A percentile compares a stretch with the other conserved stretches of the same genome.
These are phyloP conservation scores for Ostrea denselamellosa DNA, from an alignment of 1,140 invertebrate genomes.

Conservation along the genomic window DNA sequence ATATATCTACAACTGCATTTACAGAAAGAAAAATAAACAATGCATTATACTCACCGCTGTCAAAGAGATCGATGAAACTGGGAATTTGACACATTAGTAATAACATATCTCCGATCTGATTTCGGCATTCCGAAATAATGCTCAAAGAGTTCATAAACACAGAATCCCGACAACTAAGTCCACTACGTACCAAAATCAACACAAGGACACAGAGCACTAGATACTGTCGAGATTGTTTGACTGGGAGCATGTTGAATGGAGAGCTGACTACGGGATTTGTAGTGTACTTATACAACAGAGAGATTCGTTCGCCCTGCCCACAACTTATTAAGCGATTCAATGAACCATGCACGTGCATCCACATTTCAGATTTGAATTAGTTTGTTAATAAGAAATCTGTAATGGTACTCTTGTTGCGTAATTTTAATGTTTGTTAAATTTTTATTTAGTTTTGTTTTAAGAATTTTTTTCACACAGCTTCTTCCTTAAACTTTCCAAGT, in stretches of 20 bases:
- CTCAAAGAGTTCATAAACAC: slow-evolving; percentile 15
- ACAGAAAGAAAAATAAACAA: neutral
- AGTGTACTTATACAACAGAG: slow-evolving; percentile 4
- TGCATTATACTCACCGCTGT: neutral
- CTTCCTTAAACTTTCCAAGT: neutral
- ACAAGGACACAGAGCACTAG: neutral
- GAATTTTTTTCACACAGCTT: neutral
- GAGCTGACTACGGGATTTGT: neutral
- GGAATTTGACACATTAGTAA: neutral
- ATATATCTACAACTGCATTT: neutral
- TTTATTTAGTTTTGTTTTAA: neutral
- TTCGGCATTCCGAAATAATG: slow-evolving; percentile 26
- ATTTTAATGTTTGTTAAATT: neutral
- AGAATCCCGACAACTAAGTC: neutral
- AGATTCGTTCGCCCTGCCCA: neutral
- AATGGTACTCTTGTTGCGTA: too few species aligned
- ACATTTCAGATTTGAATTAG: neutral
- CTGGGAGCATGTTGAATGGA: neutral
- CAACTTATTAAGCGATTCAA: slow-evolving; percentile 17
- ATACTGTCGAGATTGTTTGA: neutral
- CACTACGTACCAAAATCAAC: neutral
- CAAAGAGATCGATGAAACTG: neutral
- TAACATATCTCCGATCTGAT: neutral
- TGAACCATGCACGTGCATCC: neutral
- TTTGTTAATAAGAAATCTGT: neutral